Base-by-base conservation (phyloP, 2,113 vertebrate genomes). In the Chamaetylas fuelleborni region DNA sequence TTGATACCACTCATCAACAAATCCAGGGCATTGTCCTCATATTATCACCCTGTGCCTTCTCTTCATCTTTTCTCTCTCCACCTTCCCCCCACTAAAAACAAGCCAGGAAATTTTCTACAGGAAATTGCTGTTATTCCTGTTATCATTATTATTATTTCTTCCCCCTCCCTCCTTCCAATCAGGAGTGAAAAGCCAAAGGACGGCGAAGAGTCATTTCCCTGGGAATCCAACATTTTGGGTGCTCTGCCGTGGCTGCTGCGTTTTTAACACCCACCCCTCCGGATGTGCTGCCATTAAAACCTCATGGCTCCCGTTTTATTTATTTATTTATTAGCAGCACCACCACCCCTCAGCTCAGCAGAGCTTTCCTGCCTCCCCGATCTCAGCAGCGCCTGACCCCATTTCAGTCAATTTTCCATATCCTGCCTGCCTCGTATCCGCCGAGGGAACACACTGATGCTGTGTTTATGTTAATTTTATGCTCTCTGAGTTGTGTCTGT, bases 401-500 rank as follows among this genome's bases (percentile, higher is more conserved):
- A 98, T 98, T 98, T 98, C 97, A 98, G 97, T 98, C 97, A 98
- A 98, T 98, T 98, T 98, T 98, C 98, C 97, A 97, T 97, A 98
- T 98, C 96, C 97, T 98, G 98, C 98, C 98, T 98, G 97, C 97
- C 98, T 98, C 91, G 58, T 95, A 97, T 97, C 96, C 95, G 20
- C 98, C 33, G 84, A 98, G 97, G 97, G 98, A 98, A 97, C 97
- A 97, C 97, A 97, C 97, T 97, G 97, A 97, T 97, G 98, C 98
- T 98, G 97, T 98, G 97, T 97, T 98, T 98, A 98, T 98, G 98
- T 98, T 98, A 98, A 98, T 98, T 98, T 98, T 98, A 98, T 98
- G 98, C 98, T 98, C 98, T 98, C 98, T 98, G 98, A 98, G 98
- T 98, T 98, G 98, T 98, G 98, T 98, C 98, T 98, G 98, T 98